These are phyloP conservation scores for Channallabes apus DNA, from an alignment of 2,797 vertebrate genomes.

Conservation along the genomic window DNA sequence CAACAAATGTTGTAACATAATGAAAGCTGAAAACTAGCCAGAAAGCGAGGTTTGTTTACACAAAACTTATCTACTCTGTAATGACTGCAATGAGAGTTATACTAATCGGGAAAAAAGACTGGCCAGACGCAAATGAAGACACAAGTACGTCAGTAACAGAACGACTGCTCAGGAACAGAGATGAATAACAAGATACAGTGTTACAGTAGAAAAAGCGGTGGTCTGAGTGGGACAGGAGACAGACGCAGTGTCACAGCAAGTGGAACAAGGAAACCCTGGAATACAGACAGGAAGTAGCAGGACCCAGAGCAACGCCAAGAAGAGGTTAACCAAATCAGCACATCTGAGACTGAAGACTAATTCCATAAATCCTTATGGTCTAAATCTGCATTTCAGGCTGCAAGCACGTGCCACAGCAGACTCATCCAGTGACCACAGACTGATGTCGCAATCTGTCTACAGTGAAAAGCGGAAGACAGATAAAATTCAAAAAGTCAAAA, in stretches of 20 bases:
- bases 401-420: constrained; percentile 1
- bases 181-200: background rate
- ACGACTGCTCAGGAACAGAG: background rate
- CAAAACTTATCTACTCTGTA: constrained; percentile 50
- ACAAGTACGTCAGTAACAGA: constrained; percentile 32
- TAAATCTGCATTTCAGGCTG: constrained; percentile 8
- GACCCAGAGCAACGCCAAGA: constrained; percentile 28
- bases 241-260: constrained; percentile 25
- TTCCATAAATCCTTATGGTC: background rate
- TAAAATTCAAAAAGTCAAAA: background rate
- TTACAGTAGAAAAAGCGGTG: constrained; percentile 3
- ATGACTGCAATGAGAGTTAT: constrained; percentile 29
- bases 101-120: constrained; percentile 44
- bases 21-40: constrained; percentile 57
- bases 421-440: background rate
- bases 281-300: constrained; percentile 13
- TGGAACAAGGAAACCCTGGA: background rate
- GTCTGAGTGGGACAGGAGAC: constrained; percentile 3
- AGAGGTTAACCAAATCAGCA: constrained; percentile 40
- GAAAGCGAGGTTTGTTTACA: constrained; percentile 53
- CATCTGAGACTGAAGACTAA: constrained; percentile 14
- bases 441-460: background rate
- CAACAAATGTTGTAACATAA: constrained; percentile 18
- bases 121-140: constrained; percentile 48
- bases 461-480: background rate